A percentile compares a stretch with the other conserved stretches of the same genome.
These are phyloP conservation scores for Butorides virescens DNA, from an alignment of 2,113 vertebrate genomes.

Conservation along the genomic window DNA sequence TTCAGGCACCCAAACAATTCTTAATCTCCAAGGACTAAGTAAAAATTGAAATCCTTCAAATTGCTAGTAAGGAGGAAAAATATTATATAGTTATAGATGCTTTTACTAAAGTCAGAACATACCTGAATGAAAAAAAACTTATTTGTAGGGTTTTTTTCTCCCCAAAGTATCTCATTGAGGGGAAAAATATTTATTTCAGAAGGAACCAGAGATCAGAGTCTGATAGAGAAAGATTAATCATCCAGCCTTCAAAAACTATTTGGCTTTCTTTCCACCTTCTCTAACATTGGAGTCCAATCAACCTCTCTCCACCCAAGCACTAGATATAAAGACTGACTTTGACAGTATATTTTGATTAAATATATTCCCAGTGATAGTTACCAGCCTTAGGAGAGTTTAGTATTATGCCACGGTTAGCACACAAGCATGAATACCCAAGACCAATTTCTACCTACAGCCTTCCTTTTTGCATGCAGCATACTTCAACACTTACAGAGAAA, in stretches of 20 bases:
- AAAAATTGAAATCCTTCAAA: not conserved
- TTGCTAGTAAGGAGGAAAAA: not conserved
- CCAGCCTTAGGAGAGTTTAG: not conserved
- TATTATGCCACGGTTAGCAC: not conserved
- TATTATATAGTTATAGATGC: not conserved
- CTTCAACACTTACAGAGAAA: not conserved
- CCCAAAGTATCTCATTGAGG: not conserved
- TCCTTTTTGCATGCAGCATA: not conserved
- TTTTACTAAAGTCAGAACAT: not conserved
- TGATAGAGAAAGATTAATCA: not conserved
- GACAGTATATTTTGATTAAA: not conserved
- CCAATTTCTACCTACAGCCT: not conserved
- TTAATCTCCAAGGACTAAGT: not conserved
- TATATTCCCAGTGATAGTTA: not conserved
- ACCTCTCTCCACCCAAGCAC: not conserved
- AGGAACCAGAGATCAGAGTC: not conserved
- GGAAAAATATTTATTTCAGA: not conserved
- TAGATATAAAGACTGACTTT: not conserved
- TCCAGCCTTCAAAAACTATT: not conserved
- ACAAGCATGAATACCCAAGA: not conserved
- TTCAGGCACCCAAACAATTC: not conserved
- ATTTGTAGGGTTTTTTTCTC: not conserved
- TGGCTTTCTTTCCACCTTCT: not conserved
- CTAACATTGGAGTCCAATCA: not conserved
- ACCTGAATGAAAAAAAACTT: not conserved